Percentiles rank a stretch among this genome's conserved stretches.
These are phyloP conservation scores for Pituophis catenifer DNA, from an alignment of 2,113 vertebrate genomes.

Conservation along the genomic window DNA sequence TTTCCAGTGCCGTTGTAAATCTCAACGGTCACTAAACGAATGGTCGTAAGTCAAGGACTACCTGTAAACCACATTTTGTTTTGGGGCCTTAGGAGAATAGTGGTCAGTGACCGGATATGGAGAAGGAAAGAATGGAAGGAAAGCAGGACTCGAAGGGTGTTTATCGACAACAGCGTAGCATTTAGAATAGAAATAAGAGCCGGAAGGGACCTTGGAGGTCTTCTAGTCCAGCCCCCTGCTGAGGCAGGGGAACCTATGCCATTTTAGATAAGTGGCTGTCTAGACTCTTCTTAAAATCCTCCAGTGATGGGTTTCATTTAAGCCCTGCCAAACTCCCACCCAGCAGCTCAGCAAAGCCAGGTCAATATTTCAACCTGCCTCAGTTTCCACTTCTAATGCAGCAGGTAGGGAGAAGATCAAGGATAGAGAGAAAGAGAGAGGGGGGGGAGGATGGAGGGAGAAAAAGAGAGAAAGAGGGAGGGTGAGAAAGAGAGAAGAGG, in stretches of 20 bases:
- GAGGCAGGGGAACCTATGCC: too few species aligned
- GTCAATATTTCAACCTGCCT: neutral
- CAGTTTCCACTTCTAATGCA: neutral
- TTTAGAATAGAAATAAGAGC: neutral
- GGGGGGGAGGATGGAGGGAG: too few species aligned
- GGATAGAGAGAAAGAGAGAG: rapidly evolving
- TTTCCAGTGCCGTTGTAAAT: neutral
- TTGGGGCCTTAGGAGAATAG: neutral
- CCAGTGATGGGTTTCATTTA: too few species aligned
- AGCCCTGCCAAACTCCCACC: neutral
- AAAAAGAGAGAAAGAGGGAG: rapidly evolving
- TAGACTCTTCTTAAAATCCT: too few species aligned
- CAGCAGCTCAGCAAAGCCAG: neutral
- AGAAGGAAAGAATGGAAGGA: neutral
- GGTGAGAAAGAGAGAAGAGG: rapidly evolving
- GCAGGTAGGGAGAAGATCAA: neutral
- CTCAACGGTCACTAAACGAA: too few species aligned
- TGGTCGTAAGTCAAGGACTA: too few species aligned
- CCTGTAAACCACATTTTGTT: neutral
- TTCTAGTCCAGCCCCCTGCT: too few species aligned
- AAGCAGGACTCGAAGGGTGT: neutral
- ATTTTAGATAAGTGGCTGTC: too few species aligned
- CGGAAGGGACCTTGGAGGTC: too few species aligned
- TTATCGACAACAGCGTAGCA: neutral
- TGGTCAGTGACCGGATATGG: neutral